Evolutionary conservation across 1,140 invertebrate species (phyloP).

Genomic region (Yoshiicerus persimilis): DNA sequence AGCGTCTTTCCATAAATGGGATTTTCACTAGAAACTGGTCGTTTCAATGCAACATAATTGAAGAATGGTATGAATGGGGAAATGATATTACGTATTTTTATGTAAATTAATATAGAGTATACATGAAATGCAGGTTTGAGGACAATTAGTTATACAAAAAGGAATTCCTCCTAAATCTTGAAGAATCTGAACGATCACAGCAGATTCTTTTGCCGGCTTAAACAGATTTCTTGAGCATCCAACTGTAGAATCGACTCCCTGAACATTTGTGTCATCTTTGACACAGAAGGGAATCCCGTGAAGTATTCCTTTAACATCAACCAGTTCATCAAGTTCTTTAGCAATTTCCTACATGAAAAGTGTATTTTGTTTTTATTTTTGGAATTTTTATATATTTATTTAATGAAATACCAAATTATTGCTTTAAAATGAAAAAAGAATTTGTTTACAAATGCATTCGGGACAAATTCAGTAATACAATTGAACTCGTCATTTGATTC

Average conservation of each 20-base stretch:
- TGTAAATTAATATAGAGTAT: too few species aligned
- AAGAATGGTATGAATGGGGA: too few species aligned
- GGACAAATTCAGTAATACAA: conserved; percentile 33
- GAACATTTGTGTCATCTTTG: conserved; percentile 52
- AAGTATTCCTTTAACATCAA: conserved; percentile 47
- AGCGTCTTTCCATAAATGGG: conserved; percentile 43
- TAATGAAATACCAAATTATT: too few species aligned
- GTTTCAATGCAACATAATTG: too few species aligned
- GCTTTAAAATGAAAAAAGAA: background rate
- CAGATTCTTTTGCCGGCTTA: conserved; percentile 51
- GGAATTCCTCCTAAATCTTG: conserved; percentile 55
- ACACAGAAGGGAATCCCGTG: conserved; percentile 54
- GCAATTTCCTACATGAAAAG: conserved; percentile 29
- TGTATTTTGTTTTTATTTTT: too few species aligned
- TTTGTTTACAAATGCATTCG: conserved; percentile 25
- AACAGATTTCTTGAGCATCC: conserved; percentile 55
- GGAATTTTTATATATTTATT: too few species aligned
- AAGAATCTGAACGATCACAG: conserved; percentile 51
- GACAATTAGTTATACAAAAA: conserved; percentile 57
- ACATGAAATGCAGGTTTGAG: conserved; percentile 50
- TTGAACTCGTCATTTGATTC: conserved; percentile 24
- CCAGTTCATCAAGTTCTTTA: conserved; percentile 29
- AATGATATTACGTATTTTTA: too few species aligned
- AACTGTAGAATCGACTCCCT: conserved; percentile 57
- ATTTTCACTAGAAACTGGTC: conserved; percentile 48